Evolutionary conservation across 2,888 invertebrate genomes (phyloP).

Genomic region (Clivina fossor): DNA sequence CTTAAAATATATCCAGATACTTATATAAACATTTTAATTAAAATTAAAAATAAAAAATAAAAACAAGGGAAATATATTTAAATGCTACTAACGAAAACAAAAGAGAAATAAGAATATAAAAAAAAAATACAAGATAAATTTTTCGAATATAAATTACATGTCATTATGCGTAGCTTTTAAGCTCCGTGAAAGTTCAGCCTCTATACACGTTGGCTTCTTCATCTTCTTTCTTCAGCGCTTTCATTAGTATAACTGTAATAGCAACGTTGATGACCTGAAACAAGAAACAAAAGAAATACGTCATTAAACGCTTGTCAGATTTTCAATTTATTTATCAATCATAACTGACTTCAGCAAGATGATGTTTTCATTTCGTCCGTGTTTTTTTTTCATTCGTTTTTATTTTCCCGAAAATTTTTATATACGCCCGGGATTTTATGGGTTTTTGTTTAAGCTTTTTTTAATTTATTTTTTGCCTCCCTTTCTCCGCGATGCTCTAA

Average conservation of each 20-base stretch:
- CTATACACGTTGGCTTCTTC: slow-evolving; percentile 58
- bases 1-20: no score
- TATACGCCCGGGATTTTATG: no score
- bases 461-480: no score
- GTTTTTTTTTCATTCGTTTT: no score
- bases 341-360: no score
- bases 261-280: slow-evolving; percentile 70
- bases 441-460: no score
- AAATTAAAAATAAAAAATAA: no score
- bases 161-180: no score
- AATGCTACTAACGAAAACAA: slow-evolving; percentile 5
- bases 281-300: slow-evolving; percentile 41
- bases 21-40: slow-evolving; percentile 6
- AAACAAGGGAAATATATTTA: slow-evolving; percentile 14
- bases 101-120: slow-evolving; percentile 12
- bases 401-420: no score
- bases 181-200: slow-evolving; percentile 24
- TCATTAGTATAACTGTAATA: slow-evolving; percentile 68
- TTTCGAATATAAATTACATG: slow-evolving; percentile 13
- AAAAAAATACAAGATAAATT: slow-evolving; percentile 13
- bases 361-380: no score
- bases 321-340: no score
- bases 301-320: not conserved
- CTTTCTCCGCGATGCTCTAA: no score
- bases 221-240: slow-evolving; percentile 76